Conservation (phyloP, 2,797 vertebrate genomes). For the Girardinus metallicus region DNA sequence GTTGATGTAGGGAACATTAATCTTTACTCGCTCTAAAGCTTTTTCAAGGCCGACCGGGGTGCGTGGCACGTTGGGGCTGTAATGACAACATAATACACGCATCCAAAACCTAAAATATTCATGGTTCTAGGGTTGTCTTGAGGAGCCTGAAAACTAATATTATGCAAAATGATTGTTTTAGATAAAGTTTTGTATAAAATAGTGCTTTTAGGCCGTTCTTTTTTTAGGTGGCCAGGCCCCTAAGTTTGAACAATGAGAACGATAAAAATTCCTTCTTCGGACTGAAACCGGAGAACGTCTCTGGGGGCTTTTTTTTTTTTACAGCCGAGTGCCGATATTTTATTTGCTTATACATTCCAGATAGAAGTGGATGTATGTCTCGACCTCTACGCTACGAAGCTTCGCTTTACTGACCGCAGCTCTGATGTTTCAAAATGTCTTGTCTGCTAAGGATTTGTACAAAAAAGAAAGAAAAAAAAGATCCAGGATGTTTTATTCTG, state of each 20-base stretch:
- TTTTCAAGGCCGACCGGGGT: background rate
- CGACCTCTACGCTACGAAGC: constrained; percentile 18
- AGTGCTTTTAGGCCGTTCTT: background rate
- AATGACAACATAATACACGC: background rate
- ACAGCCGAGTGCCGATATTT: constrained; percentile 11
- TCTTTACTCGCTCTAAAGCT: background rate
- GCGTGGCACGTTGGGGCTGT: background rate
- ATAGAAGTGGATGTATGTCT: constrained; percentile 18
- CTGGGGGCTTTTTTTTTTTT: constrained; percentile 4
- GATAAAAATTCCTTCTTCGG: constrained; percentile 8
- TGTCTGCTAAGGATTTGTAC: constrained; percentile 10
- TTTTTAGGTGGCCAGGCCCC: background rate
- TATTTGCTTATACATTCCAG: constrained; percentile 28
- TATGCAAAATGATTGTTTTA: background rate
- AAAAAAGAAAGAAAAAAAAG: constrained; percentile 33
- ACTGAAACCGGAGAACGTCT: constrained; percentile 9
- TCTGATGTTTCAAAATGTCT: constrained; percentile 31
- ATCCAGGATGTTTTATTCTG: constrained; percentile 31
- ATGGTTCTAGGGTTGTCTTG: background rate
- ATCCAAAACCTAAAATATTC: background rate
- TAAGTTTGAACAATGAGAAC: constrained; percentile 1
- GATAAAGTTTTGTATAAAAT: background rate
- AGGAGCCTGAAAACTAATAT: background rate
- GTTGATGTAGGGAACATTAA: constrained; percentile 2
- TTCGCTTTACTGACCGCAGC: constrained; percentile 11